Evolutionary conservation across 2,797 vertebrate species (phyloP), one percentile per base, ranked within the genome.

Genomic region (Pagetopsis macropterus): DNA sequence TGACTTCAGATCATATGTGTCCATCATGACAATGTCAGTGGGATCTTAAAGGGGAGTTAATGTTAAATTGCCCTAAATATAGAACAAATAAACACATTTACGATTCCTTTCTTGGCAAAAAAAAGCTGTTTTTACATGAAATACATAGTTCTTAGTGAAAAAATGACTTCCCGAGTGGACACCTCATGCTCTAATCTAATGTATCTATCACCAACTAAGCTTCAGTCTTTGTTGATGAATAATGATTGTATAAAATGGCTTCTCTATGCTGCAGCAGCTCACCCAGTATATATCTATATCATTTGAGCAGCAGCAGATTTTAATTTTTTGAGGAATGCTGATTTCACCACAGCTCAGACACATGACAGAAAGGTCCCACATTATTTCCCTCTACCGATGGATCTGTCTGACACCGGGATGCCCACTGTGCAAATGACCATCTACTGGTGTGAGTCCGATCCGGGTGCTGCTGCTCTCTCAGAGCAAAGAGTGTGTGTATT

Each of bases 391-490:
- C 64, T 63, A 65, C 69, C 78, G 77, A 83, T 81, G 73, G 51
- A 79, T 55, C 69, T 56, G 57, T 76, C 70, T 74, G 82, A 87
- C 84, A 87, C 75, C 78, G 66, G 62, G 84, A 86, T 74, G 43
- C 72, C 65, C 40, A 58, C 62, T 67, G 27, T 60, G 73, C 80
- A 87, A 89, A 92, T 91, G 83, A 81, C 82, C 74, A 84, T 76
- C 70, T 62, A 13, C 62, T 65, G 79, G 79, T 75, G 70, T 65
- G 72, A 83, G 73, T 55, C 66, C 60, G 78, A 86, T 81, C 81
- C 48, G 19, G 61, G 61, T 11, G 12, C 73, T 67, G 80, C 43
- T 63, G 63, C 62, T 77, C 73, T 78, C 27, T 8, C 58, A 66
- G 54, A 79, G 78, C 54, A 60, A 79, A 78, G 61, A 85, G 68